phyloP scores from a whole-genome alignment of 2,888 invertebrate species.

The Halictus ligatus region DNA sequence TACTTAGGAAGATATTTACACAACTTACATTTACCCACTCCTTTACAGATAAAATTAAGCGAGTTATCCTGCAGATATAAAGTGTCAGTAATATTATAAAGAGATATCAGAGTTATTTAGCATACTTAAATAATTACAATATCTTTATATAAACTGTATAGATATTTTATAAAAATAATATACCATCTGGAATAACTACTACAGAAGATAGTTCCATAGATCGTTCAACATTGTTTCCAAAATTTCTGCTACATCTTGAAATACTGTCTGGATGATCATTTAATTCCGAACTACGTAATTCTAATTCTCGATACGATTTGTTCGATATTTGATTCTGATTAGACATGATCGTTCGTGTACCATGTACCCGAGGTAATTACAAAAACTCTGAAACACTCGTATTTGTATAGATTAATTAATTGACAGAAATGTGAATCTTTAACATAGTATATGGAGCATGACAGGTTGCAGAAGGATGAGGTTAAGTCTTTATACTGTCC shows the following conservation, averaged over 20 bases:
- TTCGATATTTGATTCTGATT: slow-evolving; percentile 71
- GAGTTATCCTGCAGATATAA: slow-evolving; percentile 64
- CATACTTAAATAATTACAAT: slow-evolving; percentile 2
- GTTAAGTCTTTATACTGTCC: slow-evolving; percentile 17
- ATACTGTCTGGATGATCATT: slow-evolving; percentile 65
- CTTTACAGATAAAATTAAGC: slow-evolving; percentile 49
- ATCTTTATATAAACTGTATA: slow-evolving; percentile 80
- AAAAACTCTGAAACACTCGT: slow-evolving; percentile 4
- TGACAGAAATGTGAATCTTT: slow-evolving; percentile 31
- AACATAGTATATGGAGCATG: slow-evolving; percentile 56
- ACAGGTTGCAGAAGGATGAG: slow-evolving; percentile 22
- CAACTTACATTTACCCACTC: slow-evolving; percentile 52
- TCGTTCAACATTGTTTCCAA: slow-evolving; percentile 71
- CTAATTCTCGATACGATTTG: slow-evolving; percentile 80
- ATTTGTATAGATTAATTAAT: slow-evolving; percentile 15
- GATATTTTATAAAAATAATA: slow-evolving; percentile 54
- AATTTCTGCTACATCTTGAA: slow-evolving; percentile 59
- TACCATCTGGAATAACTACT: slow-evolving; percentile 92
- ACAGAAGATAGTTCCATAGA: slow-evolving; percentile 92
- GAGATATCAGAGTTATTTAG: slow-evolving; percentile 28
- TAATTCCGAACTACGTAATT: slow-evolving; percentile 76
- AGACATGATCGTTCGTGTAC: slow-evolving; percentile 64
- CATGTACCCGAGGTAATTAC: slow-evolving; percentile 1
- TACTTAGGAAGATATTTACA: slow-evolving; percentile 62
- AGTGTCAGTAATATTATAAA: slow-evolving; percentile 44